A percentile compares a stretch with the other conserved stretches of the same genome.
Conservation (phyloP, 2,888 invertebrate genomes). For the Tipula confusa region DNA sequence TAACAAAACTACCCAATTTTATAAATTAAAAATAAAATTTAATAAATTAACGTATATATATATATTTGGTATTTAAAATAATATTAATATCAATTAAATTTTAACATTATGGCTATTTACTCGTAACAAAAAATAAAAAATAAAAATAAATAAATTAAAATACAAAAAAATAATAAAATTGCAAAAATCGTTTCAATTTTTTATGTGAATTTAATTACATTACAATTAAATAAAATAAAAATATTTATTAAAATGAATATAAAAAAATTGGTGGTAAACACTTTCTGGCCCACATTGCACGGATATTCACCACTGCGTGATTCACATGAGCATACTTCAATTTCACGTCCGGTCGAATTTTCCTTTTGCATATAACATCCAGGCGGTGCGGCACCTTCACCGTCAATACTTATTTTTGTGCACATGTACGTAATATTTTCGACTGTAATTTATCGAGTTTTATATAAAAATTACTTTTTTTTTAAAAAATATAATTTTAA, state of each 20-base stretch:
- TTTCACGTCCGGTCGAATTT: slow-evolving; percentile 48
- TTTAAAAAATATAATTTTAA: background rate
- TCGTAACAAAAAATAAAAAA: too few species aligned
- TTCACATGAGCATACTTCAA: slow-evolving; percentile 54
- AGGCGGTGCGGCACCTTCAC: slow-evolving; percentile 51
- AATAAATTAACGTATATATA: background rate
- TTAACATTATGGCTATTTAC: background rate
- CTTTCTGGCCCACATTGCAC: slow-evolving; percentile 46
- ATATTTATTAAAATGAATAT: background rate
- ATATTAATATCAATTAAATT: background rate
- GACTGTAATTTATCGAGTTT: slow-evolving; percentile 51
- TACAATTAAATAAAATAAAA: background rate
- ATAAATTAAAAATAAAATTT: background rate
- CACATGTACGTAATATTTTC: slow-evolving; percentile 68
- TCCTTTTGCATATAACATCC: slow-evolving; percentile 58
- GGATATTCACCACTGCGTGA: slow-evolving; percentile 48
- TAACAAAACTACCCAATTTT: background rate
- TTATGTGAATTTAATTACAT: background rate
- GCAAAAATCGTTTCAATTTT: background rate
- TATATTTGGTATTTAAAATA: background rate
- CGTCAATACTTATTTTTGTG: slow-evolving; percentile 55
- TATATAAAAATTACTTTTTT: slow-evolving; percentile 33
- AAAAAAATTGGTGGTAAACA: background rate
- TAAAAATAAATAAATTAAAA: background rate
- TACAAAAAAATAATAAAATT: background rate